Conservation (phyloP, 64 coral and sea anemone genomes). For the Orbicella faveolata region DNA sequence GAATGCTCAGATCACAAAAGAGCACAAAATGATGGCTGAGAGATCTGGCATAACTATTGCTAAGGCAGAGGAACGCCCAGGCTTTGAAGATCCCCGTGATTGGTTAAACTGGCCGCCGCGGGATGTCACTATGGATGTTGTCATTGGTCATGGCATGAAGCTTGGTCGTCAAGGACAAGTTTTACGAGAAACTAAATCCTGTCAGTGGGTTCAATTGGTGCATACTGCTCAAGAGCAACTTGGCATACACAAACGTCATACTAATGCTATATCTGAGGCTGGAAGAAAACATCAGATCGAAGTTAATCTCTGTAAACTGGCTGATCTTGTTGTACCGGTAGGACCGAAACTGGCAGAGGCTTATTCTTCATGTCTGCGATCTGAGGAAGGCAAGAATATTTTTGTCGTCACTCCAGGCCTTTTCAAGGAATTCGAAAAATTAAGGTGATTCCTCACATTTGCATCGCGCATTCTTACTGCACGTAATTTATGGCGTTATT, state of each 20-base stretch:
- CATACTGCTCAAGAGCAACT: constrained; percentile 1
- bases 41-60: not conserved
- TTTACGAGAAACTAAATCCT: not conserved
- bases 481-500: no score
- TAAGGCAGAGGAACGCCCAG: not conserved
- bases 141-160: not conserved
- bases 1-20: not conserved
- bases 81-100: not conserved
- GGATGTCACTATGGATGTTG: not conserved
- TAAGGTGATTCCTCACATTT: no score
- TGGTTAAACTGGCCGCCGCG: not conserved
- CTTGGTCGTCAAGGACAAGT: not conserved
- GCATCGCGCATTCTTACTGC: no score
- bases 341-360: not conserved
- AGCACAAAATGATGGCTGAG: not conserved
- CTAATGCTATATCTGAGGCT: not conserved
- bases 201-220: not conserved
- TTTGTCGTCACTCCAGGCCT: not conserved
- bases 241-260: not conserved
- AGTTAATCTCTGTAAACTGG: not conserved
- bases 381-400: not conserved
- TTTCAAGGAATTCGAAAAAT: not conserved
- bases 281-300: not conserved
- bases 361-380: not conserved
- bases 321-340: not conserved